Base-by-base conservation (phyloP, 2,113 vertebrate species). In the Diadophis punctatus region DNA sequence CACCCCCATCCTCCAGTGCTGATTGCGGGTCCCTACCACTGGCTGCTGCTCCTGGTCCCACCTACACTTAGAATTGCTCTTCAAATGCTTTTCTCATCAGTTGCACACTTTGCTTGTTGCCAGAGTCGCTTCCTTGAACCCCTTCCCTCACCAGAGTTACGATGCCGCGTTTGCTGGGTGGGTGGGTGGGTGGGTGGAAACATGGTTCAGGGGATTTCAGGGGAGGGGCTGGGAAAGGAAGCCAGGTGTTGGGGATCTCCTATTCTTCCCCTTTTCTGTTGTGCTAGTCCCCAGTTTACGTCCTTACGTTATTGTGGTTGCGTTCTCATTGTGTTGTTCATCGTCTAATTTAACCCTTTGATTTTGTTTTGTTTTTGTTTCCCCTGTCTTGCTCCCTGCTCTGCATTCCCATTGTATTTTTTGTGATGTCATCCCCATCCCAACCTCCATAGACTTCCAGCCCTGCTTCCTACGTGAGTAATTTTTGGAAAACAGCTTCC, bases 381-480 rank as follows among this genome's bases (percentile, higher is more conserved):
- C 25, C 58, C 58, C 18, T 53, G 86, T 94, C 94, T 93, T 1
- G 94, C 95, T 94, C 88, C 95, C 94, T 96, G 95, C 95, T 94
- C 95, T 2, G 92, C 94, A 58, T 93, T 80, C 94, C 91, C 3
- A 92, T 88, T 89, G 90, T 93, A 0, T 96, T 94, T 96, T 95
- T 51, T 94, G 95, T 96, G 93, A 94, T 0, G 94, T 94, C 95
- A 94, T 91, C 39, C 94, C 95, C 96, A 89, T 93, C 92, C 87
- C 34, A 88, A 43, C 52, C 51, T 90, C 94, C 96, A 93, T 94
- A 95, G 95, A 94, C 46, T 49, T 2, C 94, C 95, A 92, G 95
- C 96, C 22, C 90, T 92, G 1, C 97, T 91, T 97, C 96, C 92
- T 97, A 97, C 91, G 97, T 97, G 96, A 97, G 97, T 97, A 97